Evolutionary conservation across 1,140 invertebrate genomes (phyloP).

Genomic region (Bathynomus jamesi): DNA sequence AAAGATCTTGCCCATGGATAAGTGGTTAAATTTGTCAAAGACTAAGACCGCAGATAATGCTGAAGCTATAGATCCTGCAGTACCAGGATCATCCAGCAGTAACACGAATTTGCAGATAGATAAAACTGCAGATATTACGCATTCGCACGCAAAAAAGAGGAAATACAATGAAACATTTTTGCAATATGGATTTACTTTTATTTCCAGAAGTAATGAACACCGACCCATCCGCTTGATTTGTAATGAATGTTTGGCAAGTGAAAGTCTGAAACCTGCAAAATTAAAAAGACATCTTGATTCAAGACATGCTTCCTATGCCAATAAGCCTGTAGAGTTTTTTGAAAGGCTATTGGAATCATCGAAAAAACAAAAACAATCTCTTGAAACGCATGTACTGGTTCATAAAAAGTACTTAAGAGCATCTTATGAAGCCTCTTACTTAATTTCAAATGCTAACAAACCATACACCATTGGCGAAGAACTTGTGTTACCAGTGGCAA

Average conservation of each 20-base stretch:
- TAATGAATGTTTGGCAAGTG: background rate
- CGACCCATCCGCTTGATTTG: background rate
- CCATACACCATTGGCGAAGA: background rate
- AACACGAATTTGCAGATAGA: no score
- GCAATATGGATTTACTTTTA: background rate
- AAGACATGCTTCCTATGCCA: background rate
- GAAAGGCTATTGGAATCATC: background rate
- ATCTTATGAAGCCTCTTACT: background rate
- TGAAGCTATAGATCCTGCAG: no score
- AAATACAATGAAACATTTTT: background rate
- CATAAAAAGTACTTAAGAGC: background rate
- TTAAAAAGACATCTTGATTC: background rate
- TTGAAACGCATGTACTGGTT: background rate
- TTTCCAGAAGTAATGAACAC: background rate
- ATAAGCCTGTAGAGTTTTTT: background rate
- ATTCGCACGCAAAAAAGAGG: background rate
- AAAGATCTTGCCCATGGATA: no score
- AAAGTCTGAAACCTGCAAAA: background rate
- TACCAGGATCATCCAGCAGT: no score
- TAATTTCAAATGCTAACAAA: background rate
- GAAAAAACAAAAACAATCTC: background rate
- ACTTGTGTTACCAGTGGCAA: background rate
- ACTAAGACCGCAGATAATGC: no score
- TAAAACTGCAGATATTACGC: background rate
- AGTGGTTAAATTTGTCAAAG: no score